phyloP scores from a whole-genome alignment of 2,797 vertebrate genomes.

The Acrossocheilus wenchowensis region DNA sequence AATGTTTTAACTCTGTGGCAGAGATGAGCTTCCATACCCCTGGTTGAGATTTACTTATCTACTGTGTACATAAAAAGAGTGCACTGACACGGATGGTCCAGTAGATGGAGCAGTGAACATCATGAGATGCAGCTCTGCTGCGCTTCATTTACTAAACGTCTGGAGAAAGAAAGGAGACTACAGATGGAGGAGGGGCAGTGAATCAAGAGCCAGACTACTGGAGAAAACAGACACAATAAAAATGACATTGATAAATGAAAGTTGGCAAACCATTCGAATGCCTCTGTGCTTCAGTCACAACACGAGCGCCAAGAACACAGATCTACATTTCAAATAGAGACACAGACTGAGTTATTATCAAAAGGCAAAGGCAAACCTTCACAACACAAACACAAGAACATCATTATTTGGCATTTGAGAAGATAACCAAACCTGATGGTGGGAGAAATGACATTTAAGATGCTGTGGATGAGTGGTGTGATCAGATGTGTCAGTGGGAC shows the following conservation, averaged over 20 bases:
- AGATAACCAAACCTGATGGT: not conserved
- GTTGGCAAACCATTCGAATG: not conserved
- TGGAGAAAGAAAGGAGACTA: not conserved
- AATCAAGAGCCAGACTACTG: not conserved
- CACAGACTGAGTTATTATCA: not conserved
- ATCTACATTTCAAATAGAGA: not conserved
- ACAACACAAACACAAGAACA: not conserved
- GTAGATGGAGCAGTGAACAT: conserved; percentile 10
- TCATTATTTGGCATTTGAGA: not conserved
- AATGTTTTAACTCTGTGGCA: not conserved
- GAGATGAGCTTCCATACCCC: not conserved
- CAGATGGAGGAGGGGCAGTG: conserved; percentile 4
- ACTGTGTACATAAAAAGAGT: not conserved
- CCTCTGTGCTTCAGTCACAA: not conserved
- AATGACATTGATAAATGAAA: conserved; percentile 8
- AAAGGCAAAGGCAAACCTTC: not conserved
- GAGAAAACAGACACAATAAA: conserved; percentile 28
- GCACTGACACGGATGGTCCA: not conserved
- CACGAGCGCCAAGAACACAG: not conserved
- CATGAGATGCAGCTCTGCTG: not conserved
- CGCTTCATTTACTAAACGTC: not conserved
- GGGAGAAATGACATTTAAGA: too few species aligned
- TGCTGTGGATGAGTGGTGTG: not conserved
- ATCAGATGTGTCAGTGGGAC: conserved; percentile 45
- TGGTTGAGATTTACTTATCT: not conserved